Evolutionary conservation across 1,140 invertebrate genomes (phyloP).

Genomic region (Cherax destructor): DNA sequence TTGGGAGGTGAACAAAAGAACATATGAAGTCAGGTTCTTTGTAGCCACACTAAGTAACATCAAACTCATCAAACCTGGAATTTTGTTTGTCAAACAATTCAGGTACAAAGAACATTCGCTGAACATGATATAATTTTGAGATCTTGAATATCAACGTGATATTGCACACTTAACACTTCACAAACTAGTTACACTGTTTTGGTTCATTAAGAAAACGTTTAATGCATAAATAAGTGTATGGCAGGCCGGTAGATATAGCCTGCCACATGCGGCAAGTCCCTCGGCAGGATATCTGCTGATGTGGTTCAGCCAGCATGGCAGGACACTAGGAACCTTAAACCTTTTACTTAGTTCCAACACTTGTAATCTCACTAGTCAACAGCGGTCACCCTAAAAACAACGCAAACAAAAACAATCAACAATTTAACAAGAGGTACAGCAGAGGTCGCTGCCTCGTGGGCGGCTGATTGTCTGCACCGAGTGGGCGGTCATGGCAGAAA

Average conservation of each 20-base stretch:
- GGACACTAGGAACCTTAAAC: slow-evolving; percentile 25
- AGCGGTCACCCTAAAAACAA: slow-evolving; percentile 34
- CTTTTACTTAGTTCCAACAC: neutral
- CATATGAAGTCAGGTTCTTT: neutral
- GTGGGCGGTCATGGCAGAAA: neutral
- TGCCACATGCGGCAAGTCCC: too few relatives aligned
- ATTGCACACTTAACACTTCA: slow-evolving; percentile 32
- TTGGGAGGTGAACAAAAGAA: neutral
- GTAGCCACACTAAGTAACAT: neutral
- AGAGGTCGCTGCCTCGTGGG: neutral
- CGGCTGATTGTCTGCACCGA: slow-evolving; percentile 5
- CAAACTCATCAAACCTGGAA: slow-evolving; percentile 34
- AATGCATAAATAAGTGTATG: neutral
- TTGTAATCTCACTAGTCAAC: slow-evolving; percentile 29
- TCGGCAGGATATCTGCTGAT: too few relatives aligned
- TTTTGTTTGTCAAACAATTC: slow-evolving; percentile 47
- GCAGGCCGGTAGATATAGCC: too few relatives aligned
- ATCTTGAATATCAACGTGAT: slow-evolving; percentile 21
- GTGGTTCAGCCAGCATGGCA: neutral
- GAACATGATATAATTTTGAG: slow-evolving; percentile 21
- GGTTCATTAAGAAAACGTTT: neutral
- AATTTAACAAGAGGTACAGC: neutral
- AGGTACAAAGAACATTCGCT: slow-evolving; percentile 49
- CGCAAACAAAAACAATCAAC: slow-evolving; percentile 49
- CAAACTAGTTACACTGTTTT: neutral